Base-by-base conservation (phyloP, 35 echinoderm and acorn worm species). In the Stichopus chloronotus region DNA sequence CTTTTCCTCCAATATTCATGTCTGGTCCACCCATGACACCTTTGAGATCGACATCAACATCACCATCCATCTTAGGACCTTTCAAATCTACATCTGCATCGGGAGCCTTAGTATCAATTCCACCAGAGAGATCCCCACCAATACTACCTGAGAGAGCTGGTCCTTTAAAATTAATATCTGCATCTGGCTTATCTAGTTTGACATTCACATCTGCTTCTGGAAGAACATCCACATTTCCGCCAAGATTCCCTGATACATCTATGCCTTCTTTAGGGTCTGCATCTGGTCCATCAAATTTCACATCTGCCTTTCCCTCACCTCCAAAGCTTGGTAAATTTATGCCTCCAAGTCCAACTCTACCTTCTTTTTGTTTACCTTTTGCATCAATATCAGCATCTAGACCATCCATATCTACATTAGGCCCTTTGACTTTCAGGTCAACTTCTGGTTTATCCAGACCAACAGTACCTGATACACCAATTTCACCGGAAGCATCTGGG, bases 21-120 rank as follows among this genome's bases (percentile, higher is more conserved):
- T 89, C 87, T 55, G 87, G 87, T 71, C 59, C 87, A 59, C 71
- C 60, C 4, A 89, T 52, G 25, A 20, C 87, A 57, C 57, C 57
- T 57, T 87, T 87, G 5, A 7, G 7, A 55, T 82, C 79, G 53
- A 82, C 52, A 87, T 65, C 84, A 11, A 93, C 52, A 55, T 82
- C 79, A 52, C 25, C 79, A 63, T 65, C 84, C n/a, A 93, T n/a
- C 20, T 93, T 79, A 23, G 23, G 21, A 53, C 59, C 88, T 55
- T 94, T 65, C 17, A 91, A 19, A 84, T 94, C 93, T 16, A 83
- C 53, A 69, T 94, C 93, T 74, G 76, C 79, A n/a, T 91, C 59
- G 25, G 13, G 53, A 60, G 79, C 90, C 57, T 9, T 43, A 52
- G 61, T 21, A 9, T 24, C 91, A 80, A 14, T 4, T 61, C 59